Percentiles rank a stretch among this genome's conserved stretches.
phyloP scores from a whole-genome alignment of 2,797 vertebrate genomes.

The Molossus molossus region DNA sequence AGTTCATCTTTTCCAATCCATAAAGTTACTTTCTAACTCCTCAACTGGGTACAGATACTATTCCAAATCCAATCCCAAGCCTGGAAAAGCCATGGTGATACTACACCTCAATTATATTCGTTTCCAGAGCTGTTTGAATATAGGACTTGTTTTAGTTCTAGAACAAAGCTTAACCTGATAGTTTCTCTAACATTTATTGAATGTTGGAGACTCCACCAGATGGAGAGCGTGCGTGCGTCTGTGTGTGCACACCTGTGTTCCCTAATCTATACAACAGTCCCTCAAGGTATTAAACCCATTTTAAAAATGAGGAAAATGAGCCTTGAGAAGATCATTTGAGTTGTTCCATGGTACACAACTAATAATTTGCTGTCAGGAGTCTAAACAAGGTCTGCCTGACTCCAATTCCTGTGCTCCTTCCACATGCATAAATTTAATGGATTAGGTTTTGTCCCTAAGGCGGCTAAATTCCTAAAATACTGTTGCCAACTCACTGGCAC shows the following conservation, averaged over 20 bases:
- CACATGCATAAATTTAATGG: background rate
- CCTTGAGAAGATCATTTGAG: background rate
- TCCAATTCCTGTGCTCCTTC: background rate
- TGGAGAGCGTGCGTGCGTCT: background rate
- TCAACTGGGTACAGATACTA: background rate
- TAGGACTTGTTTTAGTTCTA: slow-evolving; percentile 3
- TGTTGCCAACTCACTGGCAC: background rate
- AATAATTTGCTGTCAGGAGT: background rate
- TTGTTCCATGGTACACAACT: background rate
- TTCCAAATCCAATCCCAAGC: background rate
- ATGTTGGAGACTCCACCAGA: background rate
- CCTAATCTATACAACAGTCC: background rate
- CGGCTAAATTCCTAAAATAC: background rate
- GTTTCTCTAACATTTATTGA: background rate
- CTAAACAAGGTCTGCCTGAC: background rate
- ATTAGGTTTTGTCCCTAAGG: background rate
- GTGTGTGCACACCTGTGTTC: too few relatives aligned
- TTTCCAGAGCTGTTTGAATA: background rate
- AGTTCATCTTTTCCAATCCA: background rate
- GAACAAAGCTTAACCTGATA: slow-evolving; percentile 51
- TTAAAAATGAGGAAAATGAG: slow-evolving; percentile 1
- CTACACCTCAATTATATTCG: background rate
- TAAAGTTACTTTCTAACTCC: background rate
- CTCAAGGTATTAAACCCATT: background rate
- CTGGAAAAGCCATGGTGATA: background rate